phyloP scores from a whole-genome alignment of 2,888 invertebrate species.

The Anoncus sp. region DNA sequence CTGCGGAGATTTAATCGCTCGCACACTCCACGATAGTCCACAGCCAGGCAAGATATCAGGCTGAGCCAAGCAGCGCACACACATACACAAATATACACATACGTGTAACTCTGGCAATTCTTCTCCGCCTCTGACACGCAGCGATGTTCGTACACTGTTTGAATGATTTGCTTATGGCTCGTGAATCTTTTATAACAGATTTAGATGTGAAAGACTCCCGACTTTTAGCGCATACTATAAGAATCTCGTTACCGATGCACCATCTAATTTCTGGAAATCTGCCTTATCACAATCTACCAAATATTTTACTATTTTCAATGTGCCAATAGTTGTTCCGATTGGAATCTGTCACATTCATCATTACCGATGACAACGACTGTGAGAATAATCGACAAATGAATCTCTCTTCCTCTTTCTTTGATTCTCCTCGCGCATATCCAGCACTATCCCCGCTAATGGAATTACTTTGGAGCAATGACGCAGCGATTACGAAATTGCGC shows the following conservation, averaged over 20 bases:
- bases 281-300: neutral
- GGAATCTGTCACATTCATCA: neutral
- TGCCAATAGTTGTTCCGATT: neutral
- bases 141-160: conserved; percentile 4
- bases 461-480: conserved; percentile 82
- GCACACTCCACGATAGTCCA: conserved; percentile 58
- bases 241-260: neutral
- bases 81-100: conserved; percentile 5
- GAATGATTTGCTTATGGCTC: conserved; percentile 18
- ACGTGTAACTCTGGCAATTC: conserved; percentile 26
- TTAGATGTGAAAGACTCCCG: neutral
- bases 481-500: conserved; percentile 81
- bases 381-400: conserved; percentile 18
- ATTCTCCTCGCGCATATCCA: conserved; percentile 20
- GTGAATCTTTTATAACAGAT: conserved; percentile 17
- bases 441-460: conserved; percentile 77
- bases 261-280: neutral
- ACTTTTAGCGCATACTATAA: neutral
- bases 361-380: neutral
- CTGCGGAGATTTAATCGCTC: conserved; percentile 73
- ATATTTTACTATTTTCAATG: neutral
- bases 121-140: conserved; percentile 36
- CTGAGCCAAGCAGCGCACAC: conserved; percentile 16
- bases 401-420: conserved; percentile 18
- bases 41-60: conserved; percentile 44